Conservation (phyloP, 2,888 invertebrate genomes). For the Ophion obscuratus region DNA sequence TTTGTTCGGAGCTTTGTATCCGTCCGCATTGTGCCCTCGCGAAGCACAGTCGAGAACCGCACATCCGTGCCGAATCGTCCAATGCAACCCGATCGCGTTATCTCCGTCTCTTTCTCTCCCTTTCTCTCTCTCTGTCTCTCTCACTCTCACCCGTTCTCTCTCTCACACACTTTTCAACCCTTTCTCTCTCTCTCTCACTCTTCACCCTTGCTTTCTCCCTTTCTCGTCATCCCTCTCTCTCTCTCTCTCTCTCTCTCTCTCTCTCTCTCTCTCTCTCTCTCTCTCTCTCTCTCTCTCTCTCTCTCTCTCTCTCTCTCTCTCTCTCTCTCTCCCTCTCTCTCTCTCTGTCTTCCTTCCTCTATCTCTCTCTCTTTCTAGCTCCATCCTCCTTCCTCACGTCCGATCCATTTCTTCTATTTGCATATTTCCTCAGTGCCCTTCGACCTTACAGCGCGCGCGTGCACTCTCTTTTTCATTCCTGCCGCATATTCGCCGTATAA, state of each 20-base stretch:
- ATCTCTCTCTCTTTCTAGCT: not conserved
- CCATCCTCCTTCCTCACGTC: conserved; percentile 52
- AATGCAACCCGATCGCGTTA: conserved; percentile 31
- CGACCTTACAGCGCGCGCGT: conserved; percentile 16
- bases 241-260: not conserved
- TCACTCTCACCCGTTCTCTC: not conserved
- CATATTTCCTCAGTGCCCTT: conserved; percentile 68
- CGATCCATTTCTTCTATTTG: conserved; percentile 76
- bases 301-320: not conserved
- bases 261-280: not conserved
- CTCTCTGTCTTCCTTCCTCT: not conserved
- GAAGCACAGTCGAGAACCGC: conserved; percentile 14
- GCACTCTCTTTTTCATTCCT: not conserved
- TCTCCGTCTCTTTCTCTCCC: not conserved
- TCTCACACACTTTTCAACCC: not conserved
- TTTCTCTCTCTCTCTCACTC: too few species aligned
- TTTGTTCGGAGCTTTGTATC: conserved; percentile 20
- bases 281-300: not conserved
- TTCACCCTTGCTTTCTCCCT: not conserved
- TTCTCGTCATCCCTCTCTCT: not conserved
- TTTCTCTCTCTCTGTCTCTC: not conserved
- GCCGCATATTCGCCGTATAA: conserved; percentile 41
- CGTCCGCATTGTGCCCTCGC: conserved; percentile 1
- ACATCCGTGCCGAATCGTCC: conserved; percentile 30
- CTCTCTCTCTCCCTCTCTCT: too few species aligned